Base-by-base conservation (phyloP, 2,888 invertebrate genomes). In the Lypha dubia region DNA sequence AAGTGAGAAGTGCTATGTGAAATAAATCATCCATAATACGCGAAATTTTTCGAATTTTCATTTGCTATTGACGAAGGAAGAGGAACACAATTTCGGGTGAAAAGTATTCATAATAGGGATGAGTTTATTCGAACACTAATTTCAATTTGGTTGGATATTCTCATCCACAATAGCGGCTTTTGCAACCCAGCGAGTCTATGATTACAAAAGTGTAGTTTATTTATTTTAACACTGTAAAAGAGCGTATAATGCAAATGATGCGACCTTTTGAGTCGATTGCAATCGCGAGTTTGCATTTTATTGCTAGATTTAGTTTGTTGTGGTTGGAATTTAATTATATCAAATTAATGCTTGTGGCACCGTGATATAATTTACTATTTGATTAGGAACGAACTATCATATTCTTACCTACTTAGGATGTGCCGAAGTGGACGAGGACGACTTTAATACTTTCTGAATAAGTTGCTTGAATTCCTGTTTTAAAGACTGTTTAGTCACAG, bases 381-480 rank as follows among this genome's bases (percentile, higher is more conserved):
- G n/a, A 41, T 65, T 60, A 68, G 49, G 41, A 60, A 75, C 24
- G 38, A 53, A 17, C 32, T 68, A 75, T 70, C 56, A 75, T n/a
- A 38, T 73, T 76, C 17, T 38, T 79, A 63, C 32, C 49, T 70
- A 63, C 28, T 71, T 79, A 65, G 63, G 58, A 15, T 35, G 44
- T 24, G 62, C 41, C 51, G 58, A 71, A 32, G 70, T 38, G n/a
- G 68, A 70, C 65, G 71, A 80, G 53, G 68, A 63, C 28, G 75
- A 70, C 51, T 79, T 83, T 73, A 87, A 80, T 74, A 87, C 86
- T 84, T 87, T 87, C n/a, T 88, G 88, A 79, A 89, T 80, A 35
- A 88, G 87, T 83, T 88, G 87, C 79, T 88, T 88, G 71, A 88
- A 88, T 88, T 89, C 88, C 77, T 86, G 86, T 87, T 89, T 89